Percentiles rank a stretch among this genome's conserved stretches.
Conservation (phyloP, 2,888 invertebrate species). For the Cataglyphis albicans region DNA sequence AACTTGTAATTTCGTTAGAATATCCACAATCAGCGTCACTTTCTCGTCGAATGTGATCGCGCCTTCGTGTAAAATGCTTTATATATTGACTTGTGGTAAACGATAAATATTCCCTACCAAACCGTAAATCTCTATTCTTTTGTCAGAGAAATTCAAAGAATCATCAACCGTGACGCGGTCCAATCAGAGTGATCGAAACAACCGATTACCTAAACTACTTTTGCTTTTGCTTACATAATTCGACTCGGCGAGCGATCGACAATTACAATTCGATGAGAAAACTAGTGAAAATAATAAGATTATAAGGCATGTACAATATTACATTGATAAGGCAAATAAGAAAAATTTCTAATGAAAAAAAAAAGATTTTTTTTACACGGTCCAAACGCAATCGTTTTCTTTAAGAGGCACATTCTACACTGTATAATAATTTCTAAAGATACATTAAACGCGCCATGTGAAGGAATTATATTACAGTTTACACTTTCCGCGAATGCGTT, state of each 20-base stretch:
- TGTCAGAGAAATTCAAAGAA: slow-evolving; percentile 60
- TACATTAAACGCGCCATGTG: not conserved
- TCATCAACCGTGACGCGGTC: slow-evolving; percentile 67
- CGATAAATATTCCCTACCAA: slow-evolving; percentile 62
- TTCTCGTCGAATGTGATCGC: slow-evolving; percentile 82
- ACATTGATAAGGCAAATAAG: not conserved
- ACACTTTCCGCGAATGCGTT: not conserved
- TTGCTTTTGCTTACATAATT: slow-evolving; percentile 73
- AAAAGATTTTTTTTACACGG: not conserved
- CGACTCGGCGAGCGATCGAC: not conserved
- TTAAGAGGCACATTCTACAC: slow-evolving; percentile 6
- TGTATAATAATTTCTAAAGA: not conserved
- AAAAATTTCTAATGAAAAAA: slow-evolving; percentile 14
- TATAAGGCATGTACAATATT: slow-evolving; percentile 42
- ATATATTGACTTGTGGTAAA: slow-evolving; percentile 82
- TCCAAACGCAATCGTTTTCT: not conserved
- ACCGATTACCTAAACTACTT: slow-evolving; percentile 68
- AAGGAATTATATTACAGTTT: not conserved
- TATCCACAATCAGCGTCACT: slow-evolving; percentile 75
- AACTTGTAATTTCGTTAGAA: slow-evolving; percentile 56
- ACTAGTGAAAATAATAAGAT: slow-evolving; percentile 37
- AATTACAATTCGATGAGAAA: slow-evolving; percentile 35
- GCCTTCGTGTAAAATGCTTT: slow-evolving; percentile 77
- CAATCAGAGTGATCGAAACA: slow-evolving; percentile 67
- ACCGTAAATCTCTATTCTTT: slow-evolving; percentile 35